phyloP scores from a whole-genome alignment of 2,113 vertebrate species.

The Ifrita kowaldi region DNA sequence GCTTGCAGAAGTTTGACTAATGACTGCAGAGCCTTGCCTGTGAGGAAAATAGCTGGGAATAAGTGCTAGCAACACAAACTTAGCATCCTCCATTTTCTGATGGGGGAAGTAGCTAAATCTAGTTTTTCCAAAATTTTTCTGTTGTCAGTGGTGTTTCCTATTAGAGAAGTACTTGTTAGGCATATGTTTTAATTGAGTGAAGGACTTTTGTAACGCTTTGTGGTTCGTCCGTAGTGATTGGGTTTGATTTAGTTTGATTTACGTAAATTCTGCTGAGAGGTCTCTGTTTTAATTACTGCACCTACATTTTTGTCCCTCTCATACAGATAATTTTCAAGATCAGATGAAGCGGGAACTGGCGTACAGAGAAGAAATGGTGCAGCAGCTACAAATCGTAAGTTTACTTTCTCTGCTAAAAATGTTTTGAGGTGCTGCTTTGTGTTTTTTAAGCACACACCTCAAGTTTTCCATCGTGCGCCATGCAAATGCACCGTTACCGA shows the following conservation, averaged over 20 bases:
- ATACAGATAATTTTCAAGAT: constrained; percentile 94
- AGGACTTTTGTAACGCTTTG: neutral
- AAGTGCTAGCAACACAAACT: neutral
- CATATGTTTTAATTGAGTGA: neutral
- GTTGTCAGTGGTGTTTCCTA: neutral
- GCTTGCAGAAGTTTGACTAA: neutral
- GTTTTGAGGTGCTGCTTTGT: neutral
- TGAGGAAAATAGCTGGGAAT: neutral
- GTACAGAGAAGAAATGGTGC: constrained; percentile 98
- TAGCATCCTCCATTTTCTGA: neutral
- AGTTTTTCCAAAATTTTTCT: neutral
- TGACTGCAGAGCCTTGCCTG: neutral
- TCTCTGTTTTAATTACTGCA: neutral
- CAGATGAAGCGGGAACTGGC: constrained; percentile 98
- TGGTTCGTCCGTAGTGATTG: neutral
- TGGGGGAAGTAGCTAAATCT: neutral
- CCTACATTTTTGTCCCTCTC: neutral
- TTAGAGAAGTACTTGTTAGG: neutral
- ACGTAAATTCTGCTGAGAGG: neutral
- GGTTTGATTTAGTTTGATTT: neutral
- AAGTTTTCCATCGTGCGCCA: neutral
- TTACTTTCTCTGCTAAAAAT: neutral
- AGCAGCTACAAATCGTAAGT: constrained; percentile 95
- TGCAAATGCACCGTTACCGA: neutral
- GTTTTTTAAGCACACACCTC: neutral